These are phyloP conservation scores for Gasterosteus nipponicus DNA, from an alignment of 2,113 vertebrate species.

Conservation along the genomic window DNA sequence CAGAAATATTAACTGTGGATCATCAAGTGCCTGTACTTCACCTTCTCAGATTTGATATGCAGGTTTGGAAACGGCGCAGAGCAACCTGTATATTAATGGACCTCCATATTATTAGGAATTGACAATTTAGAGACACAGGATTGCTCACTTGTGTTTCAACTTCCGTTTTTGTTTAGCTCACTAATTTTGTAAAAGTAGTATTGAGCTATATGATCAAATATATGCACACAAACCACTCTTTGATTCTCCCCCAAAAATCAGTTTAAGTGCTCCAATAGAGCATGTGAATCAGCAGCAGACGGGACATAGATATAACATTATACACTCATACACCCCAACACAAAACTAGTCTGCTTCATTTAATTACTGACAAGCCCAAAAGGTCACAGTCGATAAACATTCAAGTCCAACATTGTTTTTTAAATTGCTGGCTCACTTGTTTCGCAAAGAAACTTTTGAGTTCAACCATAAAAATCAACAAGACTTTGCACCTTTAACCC, in stretches of 20 bases:
- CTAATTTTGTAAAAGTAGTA: neutral
- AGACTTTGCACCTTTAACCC: neutral
- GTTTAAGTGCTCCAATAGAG: constrained; percentile 6
- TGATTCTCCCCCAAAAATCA: neutral
- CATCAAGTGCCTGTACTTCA: neutral
- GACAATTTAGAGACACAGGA: neutral
- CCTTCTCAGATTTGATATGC: neutral
- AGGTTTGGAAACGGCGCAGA: neutral
- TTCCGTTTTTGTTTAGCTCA: neutral
- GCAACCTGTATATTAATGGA: neutral
- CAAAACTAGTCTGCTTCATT: neutral
- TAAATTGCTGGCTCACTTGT: neutral
- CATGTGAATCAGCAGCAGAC: neutral
- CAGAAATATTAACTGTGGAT: neutral
- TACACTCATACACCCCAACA: neutral
- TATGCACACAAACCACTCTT: neutral
- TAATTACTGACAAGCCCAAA: neutral
- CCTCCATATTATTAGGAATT: neutral
- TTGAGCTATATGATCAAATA: neutral
- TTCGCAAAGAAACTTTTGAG: neutral
- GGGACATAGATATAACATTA: neutral
- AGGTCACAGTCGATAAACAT: neutral
- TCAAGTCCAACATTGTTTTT: neutral
- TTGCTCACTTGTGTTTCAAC: neutral
- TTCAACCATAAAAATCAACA: neutral